A percentile compares a stretch with the other conserved stretches of the same genome.
Conservation (phyloP, 53 echinoderm and acorn worm species). For the Hippasteria phrygiana region DNA sequence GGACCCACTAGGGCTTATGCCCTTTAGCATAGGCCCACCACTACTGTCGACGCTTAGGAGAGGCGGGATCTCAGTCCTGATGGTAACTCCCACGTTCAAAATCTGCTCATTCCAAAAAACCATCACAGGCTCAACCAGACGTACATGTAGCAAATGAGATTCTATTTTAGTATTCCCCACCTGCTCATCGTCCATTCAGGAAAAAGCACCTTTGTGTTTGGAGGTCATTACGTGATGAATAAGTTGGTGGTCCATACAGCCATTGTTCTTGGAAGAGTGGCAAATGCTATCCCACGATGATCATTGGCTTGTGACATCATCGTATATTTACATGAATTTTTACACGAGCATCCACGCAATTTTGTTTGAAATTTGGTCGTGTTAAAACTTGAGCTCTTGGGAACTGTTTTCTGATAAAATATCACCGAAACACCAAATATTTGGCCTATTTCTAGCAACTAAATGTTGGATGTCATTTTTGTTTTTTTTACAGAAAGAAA, state of each 20-base stretch:
- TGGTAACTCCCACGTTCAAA: slow-evolving; percentile 10
- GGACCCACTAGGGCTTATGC: slow-evolving; percentile 17
- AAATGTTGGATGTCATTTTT: too few species aligned
- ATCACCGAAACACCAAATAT: too few species aligned
- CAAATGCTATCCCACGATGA: neutral
- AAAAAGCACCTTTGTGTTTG: slow-evolving; percentile 8
- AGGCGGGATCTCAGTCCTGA: slow-evolving; percentile 40
- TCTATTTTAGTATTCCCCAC: neutral
- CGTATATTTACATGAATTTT: neutral
- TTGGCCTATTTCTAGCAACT: too few species aligned
- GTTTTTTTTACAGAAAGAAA: too few species aligned
- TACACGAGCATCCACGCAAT: neutral
- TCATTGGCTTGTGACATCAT: neutral
- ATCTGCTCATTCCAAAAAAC: neutral
- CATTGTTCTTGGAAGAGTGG: neutral
- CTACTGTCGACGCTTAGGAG: slow-evolving; percentile 34
- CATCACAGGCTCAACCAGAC: neutral
- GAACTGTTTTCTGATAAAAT: too few species aligned
- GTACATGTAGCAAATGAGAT: neutral
- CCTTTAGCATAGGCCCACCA: slow-evolving; percentile 18
- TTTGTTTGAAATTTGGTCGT: neutral
- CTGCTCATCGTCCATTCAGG: neutral
- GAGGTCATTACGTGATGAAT: neutral
- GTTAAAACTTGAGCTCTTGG: too few species aligned
- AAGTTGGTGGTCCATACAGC: neutral